Percentiles rank a stretch among this genome's conserved stretches.
Conservation (phyloP, 2,113 vertebrate species). For the Laticauda laticaudata region DNA sequence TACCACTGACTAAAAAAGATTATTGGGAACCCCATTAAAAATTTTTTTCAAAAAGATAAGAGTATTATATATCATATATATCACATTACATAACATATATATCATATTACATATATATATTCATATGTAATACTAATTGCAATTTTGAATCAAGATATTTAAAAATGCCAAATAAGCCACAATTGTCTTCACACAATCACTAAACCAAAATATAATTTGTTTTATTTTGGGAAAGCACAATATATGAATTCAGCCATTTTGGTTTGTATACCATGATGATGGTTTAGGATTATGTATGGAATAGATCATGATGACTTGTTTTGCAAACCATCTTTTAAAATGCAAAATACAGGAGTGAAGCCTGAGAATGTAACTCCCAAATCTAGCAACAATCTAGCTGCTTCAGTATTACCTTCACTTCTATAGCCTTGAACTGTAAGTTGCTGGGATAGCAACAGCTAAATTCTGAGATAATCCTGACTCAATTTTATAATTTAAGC, state of each 20-base stretch:
- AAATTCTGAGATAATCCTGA: slow-evolving; percentile 17
- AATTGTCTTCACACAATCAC: background rate
- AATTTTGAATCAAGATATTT: background rate
- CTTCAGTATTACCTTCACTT: slow-evolving; percentile 9
- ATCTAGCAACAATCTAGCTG: slow-evolving; percentile 4
- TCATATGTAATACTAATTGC: background rate
- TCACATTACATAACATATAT: no score
- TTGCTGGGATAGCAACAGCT: background rate
- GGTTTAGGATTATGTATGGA: background rate
- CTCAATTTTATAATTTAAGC: background rate
- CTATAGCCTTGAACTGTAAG: background rate
- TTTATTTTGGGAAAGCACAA: background rate
- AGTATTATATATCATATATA: background rate
- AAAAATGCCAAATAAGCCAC: background rate
- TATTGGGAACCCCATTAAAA: slow-evolving; percentile 29
- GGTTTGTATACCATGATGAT: background rate
- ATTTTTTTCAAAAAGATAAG: slow-evolving; percentile 1
- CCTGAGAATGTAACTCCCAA: slow-evolving; percentile 6
- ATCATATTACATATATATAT: no score
- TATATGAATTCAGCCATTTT: background rate
- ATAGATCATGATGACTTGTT: background rate
- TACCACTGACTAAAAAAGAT: background rate
- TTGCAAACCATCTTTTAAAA: background rate
- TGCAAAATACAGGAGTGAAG: slow-evolving; percentile 12
- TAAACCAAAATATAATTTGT: background rate